These are phyloP conservation scores for Plumapathes pennacea DNA, from an alignment of 92 coral and sea anemone species.

Conservation along the genomic window DNA sequence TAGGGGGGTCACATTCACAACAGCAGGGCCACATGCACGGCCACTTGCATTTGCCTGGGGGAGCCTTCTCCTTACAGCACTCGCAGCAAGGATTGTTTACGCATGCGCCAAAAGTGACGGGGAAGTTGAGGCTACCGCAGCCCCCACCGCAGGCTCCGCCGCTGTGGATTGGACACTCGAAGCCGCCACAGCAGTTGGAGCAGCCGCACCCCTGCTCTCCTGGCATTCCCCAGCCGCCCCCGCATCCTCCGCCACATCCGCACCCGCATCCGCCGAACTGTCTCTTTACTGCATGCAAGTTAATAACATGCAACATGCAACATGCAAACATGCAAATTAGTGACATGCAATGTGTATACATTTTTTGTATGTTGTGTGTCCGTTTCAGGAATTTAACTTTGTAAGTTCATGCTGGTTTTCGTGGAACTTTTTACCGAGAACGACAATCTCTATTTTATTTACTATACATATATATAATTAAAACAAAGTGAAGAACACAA, in stretches of 20 bases:
- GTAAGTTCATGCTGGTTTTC: too few species aligned
- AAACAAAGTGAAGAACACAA: too few species aligned
- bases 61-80: conserved; percentile 82
- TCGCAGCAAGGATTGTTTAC: conserved; percentile 85
- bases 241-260: conserved; percentile 19
- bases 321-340: conserved; percentile 41
- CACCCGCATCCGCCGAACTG: conserved; percentile 36
- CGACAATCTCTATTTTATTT: too few species aligned
- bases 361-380: too few species aligned
- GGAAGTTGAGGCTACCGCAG: conserved; percentile 76
- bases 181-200: conserved; percentile 89
- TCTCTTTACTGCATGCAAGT: conserved; percentile 29
- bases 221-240: conserved; percentile 64
- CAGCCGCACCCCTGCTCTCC: conserved; percentile 82
- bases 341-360: too few species aligned
- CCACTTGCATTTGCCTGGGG: conserved; percentile 85
- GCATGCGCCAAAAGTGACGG: conserved; percentile 87
- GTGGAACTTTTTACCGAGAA: too few species aligned
- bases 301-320: conserved; percentile 33
- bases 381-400: too few species aligned
- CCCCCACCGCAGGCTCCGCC: conserved; percentile 68
- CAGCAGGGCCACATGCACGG: conserved; percentile 96
- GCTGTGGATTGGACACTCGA: conserved; percentile 70
- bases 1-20: conserved; percentile 80
- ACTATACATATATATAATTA: too few species aligned